Evolutionary conservation across 2,888 invertebrate species (phyloP), one percentile per base, ranked within the genome.

Genomic region (Pseudococcus jackbeardsleyi): DNA sequence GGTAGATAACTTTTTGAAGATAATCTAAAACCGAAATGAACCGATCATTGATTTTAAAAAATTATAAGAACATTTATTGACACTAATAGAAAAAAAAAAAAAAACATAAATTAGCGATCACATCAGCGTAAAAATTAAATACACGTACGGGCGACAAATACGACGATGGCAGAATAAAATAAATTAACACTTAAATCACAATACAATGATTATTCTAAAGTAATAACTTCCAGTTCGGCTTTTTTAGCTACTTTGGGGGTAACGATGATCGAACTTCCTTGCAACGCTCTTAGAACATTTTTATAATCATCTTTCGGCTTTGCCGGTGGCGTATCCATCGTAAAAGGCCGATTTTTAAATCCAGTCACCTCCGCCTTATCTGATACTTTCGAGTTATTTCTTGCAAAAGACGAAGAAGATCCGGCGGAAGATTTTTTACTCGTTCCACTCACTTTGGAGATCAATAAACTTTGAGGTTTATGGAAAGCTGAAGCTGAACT

Each of bases 401-500:
- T 46, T 79, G 9, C 9, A 79, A 42, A 42, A 79, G 42, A 39
- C 0, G 79, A n/a, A 19, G 79, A 33, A 17, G 72, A 6, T 0
- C 33, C 15, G 72, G 33, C 4, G 72, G 72, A 68, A 68, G 68
- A 79, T 79, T 72, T 72, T 12, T 72, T 72, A 15, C 11, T 33
- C 19, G 77, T 39, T 9, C 26, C 79, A n/a, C 79, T 42, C 79
- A 79, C 79, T 39, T 79, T 39, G 17, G 79, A 79, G 39, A 79
- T 79, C 9, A 72, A 33, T 72, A 72, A 79, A 42, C 19, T 42
- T 7, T 39, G 79, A 22, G 79, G n/a, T n/a, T 79, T 79, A 19
- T 79, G 79, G 42, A 79, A 79, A 8, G 42, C 42, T 5, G 79
- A 79, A 33, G 26, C 26, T n/a, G 42, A 79, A 46, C 42, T 39